These are phyloP conservation scores for Trichogramma dendrolimi DNA, from an alignment of 2,888 invertebrate genomes.

Conservation along the genomic window DNA sequence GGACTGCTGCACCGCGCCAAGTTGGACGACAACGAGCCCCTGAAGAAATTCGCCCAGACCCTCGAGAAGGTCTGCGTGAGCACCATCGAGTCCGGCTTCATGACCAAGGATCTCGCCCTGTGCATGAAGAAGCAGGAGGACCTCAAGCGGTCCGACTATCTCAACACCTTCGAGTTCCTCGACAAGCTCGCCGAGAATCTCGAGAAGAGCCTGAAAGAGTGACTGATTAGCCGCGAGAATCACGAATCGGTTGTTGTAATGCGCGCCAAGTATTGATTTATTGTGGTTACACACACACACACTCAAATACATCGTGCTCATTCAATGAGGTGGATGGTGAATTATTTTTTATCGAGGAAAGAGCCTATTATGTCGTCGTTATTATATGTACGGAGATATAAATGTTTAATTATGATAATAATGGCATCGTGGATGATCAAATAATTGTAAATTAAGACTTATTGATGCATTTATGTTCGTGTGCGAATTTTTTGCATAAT, in stretches of 20 bases:
- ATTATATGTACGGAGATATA: too few species aligned
- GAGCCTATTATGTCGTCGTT: too few species aligned
- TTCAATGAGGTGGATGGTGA: too few species aligned
- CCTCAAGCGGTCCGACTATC: conserved; percentile 75
- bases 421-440: too few species aligned
- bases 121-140: conserved; percentile 92
- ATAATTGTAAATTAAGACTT: too few species aligned
- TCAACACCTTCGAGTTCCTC: conserved; percentile 96
- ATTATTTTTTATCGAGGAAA: too few species aligned
- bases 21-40: conserved; percentile 75
- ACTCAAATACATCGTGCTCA: too few species aligned
- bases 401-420: too few species aligned
- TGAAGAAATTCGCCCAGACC: conserved; percentile 77
- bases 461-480: too few species aligned
- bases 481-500: too few species aligned
- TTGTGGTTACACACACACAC: background rate
- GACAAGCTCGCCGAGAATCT: conserved; percentile 91
- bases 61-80: conserved; percentile 88
- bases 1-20: conserved; percentile 92
- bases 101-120: conserved; percentile 99
- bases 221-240: conserved; percentile 41
- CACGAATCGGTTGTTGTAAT: background rate
- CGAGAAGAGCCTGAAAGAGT: conserved; percentile 59
- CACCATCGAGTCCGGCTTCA: conserved; percentile 89
- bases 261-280: conserved; percentile 9